Percentiles rank a stretch among this genome's conserved stretches.
Evolutionary conservation across 2,888 invertebrate species (phyloP).

Genomic region (Orchesellides sinensis): DNA sequence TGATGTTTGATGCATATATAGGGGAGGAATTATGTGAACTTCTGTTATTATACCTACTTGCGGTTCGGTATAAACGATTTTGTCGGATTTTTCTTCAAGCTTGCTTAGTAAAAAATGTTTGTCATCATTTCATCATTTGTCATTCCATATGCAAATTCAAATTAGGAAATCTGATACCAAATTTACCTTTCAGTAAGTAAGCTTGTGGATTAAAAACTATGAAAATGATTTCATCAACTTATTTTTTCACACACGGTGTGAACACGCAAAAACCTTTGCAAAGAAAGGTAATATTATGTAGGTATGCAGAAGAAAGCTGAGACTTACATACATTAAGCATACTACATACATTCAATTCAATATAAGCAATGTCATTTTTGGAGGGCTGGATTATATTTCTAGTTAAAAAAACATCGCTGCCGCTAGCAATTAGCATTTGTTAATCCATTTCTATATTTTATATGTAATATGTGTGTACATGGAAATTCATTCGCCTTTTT

Average conservation of each 20-base stretch:
- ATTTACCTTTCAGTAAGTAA: background rate
- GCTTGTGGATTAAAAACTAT: slow-evolving; percentile 10
- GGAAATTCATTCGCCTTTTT: no score
- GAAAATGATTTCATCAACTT: slow-evolving; percentile 23
- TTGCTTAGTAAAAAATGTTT: background rate
- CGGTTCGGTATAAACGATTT: background rate
- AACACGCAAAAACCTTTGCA: no score
- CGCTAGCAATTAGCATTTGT: background rate
- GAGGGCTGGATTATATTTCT: background rate
- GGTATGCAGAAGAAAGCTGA: no score
- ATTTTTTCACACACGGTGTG: background rate
- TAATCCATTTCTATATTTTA: background rate
- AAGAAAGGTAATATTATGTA: no score
- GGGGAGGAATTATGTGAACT: background rate
- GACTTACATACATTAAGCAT: no score
- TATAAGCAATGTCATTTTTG: no score
- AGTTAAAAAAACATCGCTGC: background rate
- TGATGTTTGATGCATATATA: no score
- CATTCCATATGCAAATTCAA: slow-evolving; percentile 11
- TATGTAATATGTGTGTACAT: no score
- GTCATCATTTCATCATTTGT: slow-evolving; percentile 43
- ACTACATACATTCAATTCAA: no score
- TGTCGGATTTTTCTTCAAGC: background rate
- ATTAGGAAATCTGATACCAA: slow-evolving; percentile 12
- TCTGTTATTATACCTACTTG: background rate